Percentiles rank a stretch among this genome's conserved stretches.
Evolutionary conservation across 2,113 vertebrate genomes (phyloP).

Genomic region (human): GRCh38 chr7:111264501-111265000

Average conservation of each 20-base stretch:
- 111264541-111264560: background rate
- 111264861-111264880: background rate
- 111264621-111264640: background rate
- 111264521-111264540: background rate
- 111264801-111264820: background rate
- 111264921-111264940: background rate
- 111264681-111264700: background rate
- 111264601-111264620: background rate
- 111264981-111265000: slow-evolving; percentile 34
- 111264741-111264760: background rate
- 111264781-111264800: background rate
- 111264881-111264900: background rate
- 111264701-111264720: background rate
- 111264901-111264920: background rate
- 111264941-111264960: background rate
- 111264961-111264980: background rate
- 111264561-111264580: background rate
- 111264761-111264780: background rate
- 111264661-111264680: background rate
- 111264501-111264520: background rate
- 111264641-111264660: background rate
- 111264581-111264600: background rate
- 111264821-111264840: background rate
- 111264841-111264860: background rate
- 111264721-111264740: background rate